These are phyloP conservation scores for Agonopterix alstromeriana DNA, from an alignment of 2,888 invertebrate species.

Conservation along the genomic window DNA sequence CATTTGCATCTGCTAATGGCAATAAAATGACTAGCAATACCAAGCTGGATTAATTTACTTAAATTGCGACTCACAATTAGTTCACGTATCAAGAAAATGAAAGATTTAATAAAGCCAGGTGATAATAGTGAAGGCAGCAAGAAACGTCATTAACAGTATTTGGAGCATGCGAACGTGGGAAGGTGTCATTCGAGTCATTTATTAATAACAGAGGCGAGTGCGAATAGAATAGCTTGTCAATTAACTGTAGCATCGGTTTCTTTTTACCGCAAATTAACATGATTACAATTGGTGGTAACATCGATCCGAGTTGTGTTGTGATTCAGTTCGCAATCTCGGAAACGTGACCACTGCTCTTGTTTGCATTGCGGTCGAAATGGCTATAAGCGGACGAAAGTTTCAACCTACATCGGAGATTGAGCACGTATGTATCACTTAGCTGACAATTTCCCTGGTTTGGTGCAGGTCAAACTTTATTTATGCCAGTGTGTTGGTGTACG, in stretches of 20 bases:
- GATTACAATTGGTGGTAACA: slow-evolving; percentile 30
- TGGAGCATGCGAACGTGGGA: slow-evolving; percentile 65
- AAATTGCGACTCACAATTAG: slow-evolving; percentile 3
- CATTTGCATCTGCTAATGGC: slow-evolving; percentile 17
- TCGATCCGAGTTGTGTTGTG: slow-evolving; percentile 31
- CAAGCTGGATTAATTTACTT: not conserved
- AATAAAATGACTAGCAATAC: not conserved
- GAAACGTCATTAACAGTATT: slow-evolving; percentile 45
- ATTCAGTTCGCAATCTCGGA: slow-evolving; percentile 41
- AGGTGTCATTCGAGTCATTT: slow-evolving; percentile 39
- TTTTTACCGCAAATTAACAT: slow-evolving; percentile 35
- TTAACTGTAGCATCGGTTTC: slow-evolving; percentile 16
- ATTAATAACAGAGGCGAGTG: slow-evolving; percentile 37
- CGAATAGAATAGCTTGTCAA: slow-evolving; percentile 22
- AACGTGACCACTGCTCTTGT: slow-evolving; percentile 62
- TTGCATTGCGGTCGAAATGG: slow-evolving; percentile 60
- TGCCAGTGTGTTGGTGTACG: slow-evolving; percentile 58
- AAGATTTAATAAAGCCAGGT: slow-evolving; percentile 19
- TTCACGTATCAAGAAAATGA: slow-evolving; percentile 26
- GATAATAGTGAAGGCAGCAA: slow-evolving; percentile 18
- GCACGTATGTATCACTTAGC: slow-evolving; percentile 54
- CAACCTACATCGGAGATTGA: slow-evolving; percentile 54
- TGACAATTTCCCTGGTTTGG: slow-evolving; percentile 60
- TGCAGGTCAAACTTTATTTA: slow-evolving; percentile 49
- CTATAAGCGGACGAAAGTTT: slow-evolving; percentile 61